Percentiles rank a stretch among this genome's conserved stretches.
Evolutionary conservation across 2,797 vertebrate genomes (phyloP).

Genomic region (Labroides dimidiatus): DNA sequence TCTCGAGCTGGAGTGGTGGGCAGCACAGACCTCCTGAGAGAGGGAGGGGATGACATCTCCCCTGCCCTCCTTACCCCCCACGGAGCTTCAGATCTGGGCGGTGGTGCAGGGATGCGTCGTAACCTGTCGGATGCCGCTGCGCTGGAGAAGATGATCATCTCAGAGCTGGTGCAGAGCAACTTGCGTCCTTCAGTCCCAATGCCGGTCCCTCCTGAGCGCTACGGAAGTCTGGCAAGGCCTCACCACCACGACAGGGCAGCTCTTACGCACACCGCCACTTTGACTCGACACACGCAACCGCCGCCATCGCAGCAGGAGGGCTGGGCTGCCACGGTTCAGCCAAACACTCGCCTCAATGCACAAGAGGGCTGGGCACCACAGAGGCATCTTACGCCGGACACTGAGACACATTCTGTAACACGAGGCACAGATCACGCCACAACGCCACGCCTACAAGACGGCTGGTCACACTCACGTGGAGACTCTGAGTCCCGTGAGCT

Average conservation of each 20-base stretch:
- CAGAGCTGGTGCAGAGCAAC: slow-evolving; percentile 95
- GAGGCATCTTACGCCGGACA: slow-evolving; percentile 68
- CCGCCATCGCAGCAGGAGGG: slow-evolving; percentile 68
- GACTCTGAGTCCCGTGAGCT: slow-evolving; percentile 68
- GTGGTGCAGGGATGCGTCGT: slow-evolving; percentile 74
- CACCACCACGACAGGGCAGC: slow-evolving; percentile 69
- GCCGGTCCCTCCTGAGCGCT: slow-evolving; percentile 81
- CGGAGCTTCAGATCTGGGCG: slow-evolving; percentile 65
- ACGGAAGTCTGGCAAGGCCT: slow-evolving; percentile 79
- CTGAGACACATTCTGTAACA: slow-evolving; percentile 59
- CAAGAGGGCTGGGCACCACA: slow-evolving; percentile 74
- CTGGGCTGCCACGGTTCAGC: slow-evolving; percentile 75
- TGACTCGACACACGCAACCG: slow-evolving; percentile 72
- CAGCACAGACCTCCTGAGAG: slow-evolving; percentile 86
- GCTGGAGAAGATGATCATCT: slow-evolving; percentile 96
- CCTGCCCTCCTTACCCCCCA: slow-evolving; percentile 83
- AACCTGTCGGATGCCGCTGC: slow-evolving; percentile 91
- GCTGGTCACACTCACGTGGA: slow-evolving; percentile 72
- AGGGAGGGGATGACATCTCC: slow-evolving; percentile 82
- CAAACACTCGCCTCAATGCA: slow-evolving; percentile 60
- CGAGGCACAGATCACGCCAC: slow-evolving; percentile 72
- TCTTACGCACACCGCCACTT: slow-evolving; percentile 72
- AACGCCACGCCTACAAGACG: slow-evolving; percentile 70
- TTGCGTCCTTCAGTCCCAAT: slow-evolving; percentile 78
- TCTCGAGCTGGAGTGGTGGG: slow-evolving; percentile 82